Percentiles rank a stretch among this genome's conserved stretches.
Evolutionary conservation across 2,113 vertebrate species (phyloP).

Genomic region (Nettapus auritus): DNA sequence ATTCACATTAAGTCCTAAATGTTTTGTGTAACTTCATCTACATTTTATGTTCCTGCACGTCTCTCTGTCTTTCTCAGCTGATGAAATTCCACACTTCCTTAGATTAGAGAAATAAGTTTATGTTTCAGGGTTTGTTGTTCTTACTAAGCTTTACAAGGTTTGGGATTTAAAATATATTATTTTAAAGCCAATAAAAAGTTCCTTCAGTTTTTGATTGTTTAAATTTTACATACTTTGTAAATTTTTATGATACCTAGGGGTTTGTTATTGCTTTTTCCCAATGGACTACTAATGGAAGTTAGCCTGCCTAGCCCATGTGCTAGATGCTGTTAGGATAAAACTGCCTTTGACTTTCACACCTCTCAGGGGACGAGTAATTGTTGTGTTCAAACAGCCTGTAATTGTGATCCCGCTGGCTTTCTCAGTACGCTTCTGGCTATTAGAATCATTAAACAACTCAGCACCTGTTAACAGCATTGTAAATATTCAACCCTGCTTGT

Average conservation of each 20-base stretch:
- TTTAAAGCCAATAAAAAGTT: conserved; percentile 66
- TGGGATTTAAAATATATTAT: conserved; percentile 34
- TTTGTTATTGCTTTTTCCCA: conserved; percentile 79
- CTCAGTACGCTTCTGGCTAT: conserved; percentile 90
- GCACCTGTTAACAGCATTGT: conserved; percentile 99
- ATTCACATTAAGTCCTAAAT: conserved; percentile 79
- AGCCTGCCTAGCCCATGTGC: conserved; percentile 85
- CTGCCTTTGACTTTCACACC: conserved; percentile 88
- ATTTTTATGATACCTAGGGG: conserved; percentile 77
- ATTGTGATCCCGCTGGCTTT: conserved; percentile 88
- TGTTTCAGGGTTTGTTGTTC: conserved; percentile 59
- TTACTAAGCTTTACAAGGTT: conserved; percentile 32
- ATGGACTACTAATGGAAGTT: conserved; percentile 83
- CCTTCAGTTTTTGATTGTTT: conserved; percentile 72
- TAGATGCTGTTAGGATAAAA: conserved; percentile 86
- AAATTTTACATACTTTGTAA: conserved; percentile 80
- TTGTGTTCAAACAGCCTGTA: conserved; percentile 91
- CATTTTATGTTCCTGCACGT: conserved; percentile 76
- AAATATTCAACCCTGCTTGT: conserved; percentile 94
- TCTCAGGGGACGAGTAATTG: conserved; percentile 83
- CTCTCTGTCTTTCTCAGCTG: conserved; percentile 62
- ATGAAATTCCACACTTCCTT: conserved; percentile 73
- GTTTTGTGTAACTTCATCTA: conserved; percentile 77
- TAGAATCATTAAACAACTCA: conserved; percentile 95
- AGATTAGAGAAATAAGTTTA: conserved; percentile 61